These are phyloP conservation scores for Brenthis daphne DNA, from an alignment of 2,888 invertebrate species.

Conservation along the genomic window DNA sequence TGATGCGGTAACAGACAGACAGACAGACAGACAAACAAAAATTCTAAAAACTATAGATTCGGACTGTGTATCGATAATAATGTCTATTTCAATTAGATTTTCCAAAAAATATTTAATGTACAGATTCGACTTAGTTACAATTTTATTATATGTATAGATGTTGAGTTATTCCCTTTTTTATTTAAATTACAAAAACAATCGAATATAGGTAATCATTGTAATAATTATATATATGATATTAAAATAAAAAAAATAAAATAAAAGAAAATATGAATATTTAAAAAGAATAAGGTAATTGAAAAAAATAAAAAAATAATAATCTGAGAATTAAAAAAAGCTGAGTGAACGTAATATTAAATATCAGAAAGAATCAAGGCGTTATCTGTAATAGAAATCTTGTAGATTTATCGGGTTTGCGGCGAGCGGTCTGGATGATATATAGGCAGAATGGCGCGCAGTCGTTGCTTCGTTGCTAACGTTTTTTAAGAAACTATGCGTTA, in stretches of 20 bases:
- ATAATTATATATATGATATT: too few species aligned
- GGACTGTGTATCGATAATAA: too few species aligned
- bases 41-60: too few species aligned
- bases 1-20: too few species aligned
- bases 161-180: too few species aligned
- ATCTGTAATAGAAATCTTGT: constrained; percentile 79
- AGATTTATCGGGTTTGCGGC: constrained; percentile 76
- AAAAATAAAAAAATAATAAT: constrained; percentile 40
- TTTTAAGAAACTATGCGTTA: constrained; percentile 16
- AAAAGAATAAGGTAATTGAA: neutral
- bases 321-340: constrained; percentile 52
- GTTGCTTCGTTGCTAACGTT: constrained; percentile 43
- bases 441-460: constrained; percentile 57
- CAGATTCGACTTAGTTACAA: too few species aligned
- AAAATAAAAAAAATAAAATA: neutral
- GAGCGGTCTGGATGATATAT: constrained; percentile 69
- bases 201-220: too few species aligned
- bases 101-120: too few species aligned
- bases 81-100: too few species aligned
- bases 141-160: too few species aligned
- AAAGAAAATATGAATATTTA: neutral
- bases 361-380: constrained; percentile 75
- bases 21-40: too few species aligned
- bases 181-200: too few species aligned
- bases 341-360: constrained; percentile 75